Conservation (phyloP, 2,888 invertebrate genomes). For the Drosophila neonasuta region DNA sequence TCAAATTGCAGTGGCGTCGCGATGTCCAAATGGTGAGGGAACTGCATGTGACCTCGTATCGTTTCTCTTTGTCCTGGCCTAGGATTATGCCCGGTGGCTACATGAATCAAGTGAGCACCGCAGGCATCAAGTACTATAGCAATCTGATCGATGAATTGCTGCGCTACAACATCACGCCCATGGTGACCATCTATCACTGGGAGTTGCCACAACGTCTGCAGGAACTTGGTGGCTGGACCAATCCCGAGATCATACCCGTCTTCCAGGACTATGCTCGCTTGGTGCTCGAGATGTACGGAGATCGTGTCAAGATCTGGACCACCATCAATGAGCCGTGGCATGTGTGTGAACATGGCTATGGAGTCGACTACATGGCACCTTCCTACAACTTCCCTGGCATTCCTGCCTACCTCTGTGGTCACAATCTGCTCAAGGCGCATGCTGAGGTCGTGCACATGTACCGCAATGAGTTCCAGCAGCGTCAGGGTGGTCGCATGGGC, state of each 20-base stretch:
- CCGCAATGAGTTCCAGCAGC: constrained; percentile 84
- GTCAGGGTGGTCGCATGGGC: constrained; percentile 85
- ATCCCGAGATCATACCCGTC: constrained; percentile 85
- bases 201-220: constrained; percentile 87
- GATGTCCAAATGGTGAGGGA: constrained; percentile 86
- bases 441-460: constrained; percentile 87
- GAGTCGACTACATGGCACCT: constrained; percentile 85
- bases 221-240: constrained; percentile 87
- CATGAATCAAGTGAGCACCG: constrained; percentile 85
- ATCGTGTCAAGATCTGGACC: constrained; percentile 88
- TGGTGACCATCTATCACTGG: constrained; percentile 89
- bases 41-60: constrained; percentile 86
- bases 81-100: constrained; percentile 88
- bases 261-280: constrained; percentile 86
- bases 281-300: constrained; percentile 85
- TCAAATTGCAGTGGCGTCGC: constrained; percentile 82
- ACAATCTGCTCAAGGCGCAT: constrained; percentile 89
- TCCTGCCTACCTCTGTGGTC: constrained; percentile 87
- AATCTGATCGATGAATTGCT: constrained; percentile 88
- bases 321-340: constrained; percentile 89
- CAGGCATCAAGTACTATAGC: constrained; percentile 90
- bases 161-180: constrained; percentile 86
- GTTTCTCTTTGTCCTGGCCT: constrained; percentile 90
- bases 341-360: constrained; percentile 82
- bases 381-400: constrained; percentile 85